Percentiles rank a stretch among this genome's conserved stretches.
Conservation (phyloP, 2,888 invertebrate genomes). For the Cerceris ruficornis region DNA sequence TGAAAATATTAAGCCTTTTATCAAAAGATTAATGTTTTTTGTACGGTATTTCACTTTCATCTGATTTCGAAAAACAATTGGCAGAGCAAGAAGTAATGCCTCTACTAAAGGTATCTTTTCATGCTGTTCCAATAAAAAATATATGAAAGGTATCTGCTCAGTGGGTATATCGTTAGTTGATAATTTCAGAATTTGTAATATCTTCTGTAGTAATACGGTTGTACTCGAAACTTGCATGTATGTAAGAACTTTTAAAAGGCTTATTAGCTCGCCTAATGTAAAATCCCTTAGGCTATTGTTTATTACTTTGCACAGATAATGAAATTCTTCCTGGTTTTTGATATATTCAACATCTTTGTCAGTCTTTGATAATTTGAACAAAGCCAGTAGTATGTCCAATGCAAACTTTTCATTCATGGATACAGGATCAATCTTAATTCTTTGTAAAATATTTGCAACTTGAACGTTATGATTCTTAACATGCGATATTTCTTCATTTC, state of each 20-base stretch:
- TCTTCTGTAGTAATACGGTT: conserved; percentile 84
- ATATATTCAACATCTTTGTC: conserved; percentile 7
- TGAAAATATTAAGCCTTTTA: conserved; percentile 83
- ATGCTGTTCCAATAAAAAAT: conserved; percentile 84
- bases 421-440: neutral
- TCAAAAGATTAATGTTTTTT: conserved; percentile 82
- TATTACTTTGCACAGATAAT: conserved; percentile 58
- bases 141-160: conserved; percentile 85
- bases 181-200: conserved; percentile 85
- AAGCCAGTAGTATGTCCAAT: conserved; percentile 49
- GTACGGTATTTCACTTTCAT: conserved; percentile 84
- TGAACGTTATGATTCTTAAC: neutral
- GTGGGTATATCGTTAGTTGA: conserved; percentile 85
- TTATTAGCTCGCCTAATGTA: conserved; percentile 29
- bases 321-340: conserved; percentile 40
- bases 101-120: conserved; percentile 84
- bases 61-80: conserved; percentile 86
- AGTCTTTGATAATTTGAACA: neutral
- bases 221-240: conserved; percentile 84
- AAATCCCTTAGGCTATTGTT: conserved; percentile 82
- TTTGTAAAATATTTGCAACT: neutral
- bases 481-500: neutral
- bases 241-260: conserved; percentile 84
- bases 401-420: neutral
- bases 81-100: conserved; percentile 86